Percentiles rank a stretch among this genome's conserved stretches.
phyloP scores from a whole-genome alignment of 1,140 invertebrate genomes.

The Drosophila trapezifrons region DNA sequence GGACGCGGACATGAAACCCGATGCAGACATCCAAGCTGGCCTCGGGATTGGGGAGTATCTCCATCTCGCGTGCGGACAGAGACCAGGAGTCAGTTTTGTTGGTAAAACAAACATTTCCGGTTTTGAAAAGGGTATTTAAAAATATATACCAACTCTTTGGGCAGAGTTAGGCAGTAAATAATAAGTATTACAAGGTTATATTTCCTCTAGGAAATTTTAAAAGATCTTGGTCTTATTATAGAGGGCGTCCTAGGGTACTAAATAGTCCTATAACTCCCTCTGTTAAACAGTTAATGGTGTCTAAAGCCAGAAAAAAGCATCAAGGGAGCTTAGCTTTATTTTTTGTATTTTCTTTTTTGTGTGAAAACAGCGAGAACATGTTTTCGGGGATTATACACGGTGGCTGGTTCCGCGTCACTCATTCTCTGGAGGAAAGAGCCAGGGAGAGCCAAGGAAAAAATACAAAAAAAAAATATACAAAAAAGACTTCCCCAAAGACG shows the following conservation, averaged over 20 bases:
- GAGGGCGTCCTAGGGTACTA: neutral
- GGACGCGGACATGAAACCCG: constrained; percentile 35
- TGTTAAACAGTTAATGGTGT: neutral
- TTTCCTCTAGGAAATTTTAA: too few species aligned
- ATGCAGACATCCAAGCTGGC: constrained; percentile 49
- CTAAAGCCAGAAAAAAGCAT: constrained; percentile 2
- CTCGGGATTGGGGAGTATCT: constrained; percentile 1
- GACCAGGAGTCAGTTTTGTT: neutral
- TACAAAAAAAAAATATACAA: too few species aligned
- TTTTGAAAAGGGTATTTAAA: neutral
- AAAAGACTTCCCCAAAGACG: constrained; percentile 35
- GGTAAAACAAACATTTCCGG: neutral
- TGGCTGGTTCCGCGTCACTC: constrained; percentile 44
- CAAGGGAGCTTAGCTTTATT: constrained; percentile 21
- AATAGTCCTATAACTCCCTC: neutral
- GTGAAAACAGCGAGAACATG: constrained; percentile 16
- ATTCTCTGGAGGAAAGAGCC: constrained; percentile 6
- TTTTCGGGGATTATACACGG: constrained; percentile 70
- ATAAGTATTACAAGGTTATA: too few species aligned
- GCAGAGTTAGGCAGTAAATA: too few species aligned
- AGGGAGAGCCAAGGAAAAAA: neutral
- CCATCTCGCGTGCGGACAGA: constrained; percentile 27
- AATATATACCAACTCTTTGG: too few species aligned
- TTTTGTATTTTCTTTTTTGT: neutral
- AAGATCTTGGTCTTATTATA: too few species aligned